Evolutionary conservation across 2,797 vertebrate species (phyloP), one percentile per base, ranked within the genome.

Genomic region (Epinephelus awoara): DNA sequence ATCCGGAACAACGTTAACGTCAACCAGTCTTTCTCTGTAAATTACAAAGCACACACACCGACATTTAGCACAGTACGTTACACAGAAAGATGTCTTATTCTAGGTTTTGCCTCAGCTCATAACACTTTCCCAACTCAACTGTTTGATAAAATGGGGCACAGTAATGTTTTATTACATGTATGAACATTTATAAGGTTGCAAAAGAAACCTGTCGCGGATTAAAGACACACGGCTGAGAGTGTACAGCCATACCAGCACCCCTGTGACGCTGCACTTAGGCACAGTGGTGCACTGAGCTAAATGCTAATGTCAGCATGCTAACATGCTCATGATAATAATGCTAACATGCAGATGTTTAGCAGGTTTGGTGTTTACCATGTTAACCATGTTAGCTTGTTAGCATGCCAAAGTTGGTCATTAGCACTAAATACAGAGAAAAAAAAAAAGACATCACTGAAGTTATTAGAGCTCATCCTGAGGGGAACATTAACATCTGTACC

Each of bases 41-140:
- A 70, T 58, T 25, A 70, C 67, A 81, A 71, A 65, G 44, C 70
- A 78, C 57, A 42, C 25, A 85, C 62, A 81, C 5, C 54, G 1
- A 90, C 87, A 85, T 69, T 71, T 38, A 89, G 40, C 56, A 91
- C 67, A 11, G 72, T 21, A 90, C 50, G 75, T 47, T 38, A 83
- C 70, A 91, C 51, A 75, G 51, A 82, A 46, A 73, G 50, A 21
- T 57, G 55, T 75, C 61, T 38, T 80, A 77, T 47, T 80, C 68
- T 72, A 80, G 27, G 9, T 15, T 79, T 62, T 6, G 25, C 14
- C 44, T 85, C 47, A 1, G 19, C 47, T 80, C 21, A 59, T 19
- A 13, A 9, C 52, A 55, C 18, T 42, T 73, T 55, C 46, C 56
- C 52, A 47, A 58, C 21, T 57, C 10, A 65, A 8, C 15, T 19